Percentiles rank a stretch among this genome's conserved stretches.
These are phyloP conservation scores for Bos indicus DNA, from an alignment of 2,113 vertebrate species.

Conservation along the genomic window DNA sequence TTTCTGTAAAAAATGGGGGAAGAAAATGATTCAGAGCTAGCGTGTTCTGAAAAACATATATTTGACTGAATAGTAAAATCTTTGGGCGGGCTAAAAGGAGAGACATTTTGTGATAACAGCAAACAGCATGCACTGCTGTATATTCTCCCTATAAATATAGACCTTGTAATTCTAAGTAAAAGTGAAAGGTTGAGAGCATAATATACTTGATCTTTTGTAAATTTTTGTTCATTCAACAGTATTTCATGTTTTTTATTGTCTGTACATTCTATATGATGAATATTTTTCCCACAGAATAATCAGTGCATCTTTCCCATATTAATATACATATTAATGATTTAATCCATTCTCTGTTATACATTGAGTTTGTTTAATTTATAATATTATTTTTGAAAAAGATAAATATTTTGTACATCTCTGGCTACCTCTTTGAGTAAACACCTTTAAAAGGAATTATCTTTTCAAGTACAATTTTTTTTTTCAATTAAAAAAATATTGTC, in stretches of 20 bases:
- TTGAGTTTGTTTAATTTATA: not conserved
- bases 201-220: not conserved
- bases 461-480: not conserved
- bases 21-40: not conserved
- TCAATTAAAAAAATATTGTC: not conserved
- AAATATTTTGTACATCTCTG: not conserved
- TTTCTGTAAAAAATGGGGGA: not conserved
- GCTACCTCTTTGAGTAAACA: not conserved
- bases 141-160: not conserved
- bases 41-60: not conserved
- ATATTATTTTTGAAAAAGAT: not conserved
- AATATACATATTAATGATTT: not conserved
- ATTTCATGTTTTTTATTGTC: not conserved
- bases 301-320: not conserved
- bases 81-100: not conserved
- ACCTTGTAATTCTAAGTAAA: not conserved
- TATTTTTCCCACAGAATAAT: not conserved
- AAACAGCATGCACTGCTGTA: no score
- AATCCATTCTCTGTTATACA: not conserved
- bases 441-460: not conserved
- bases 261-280: not conserved
- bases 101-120: not conserved
- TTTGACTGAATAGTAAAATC: not conserved
- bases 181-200: not conserved
- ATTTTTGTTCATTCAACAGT: not conserved